These are phyloP conservation scores for Ammodytes dubius DNA, from an alignment of 2,113 vertebrate species.

Conservation along the genomic window DNA sequence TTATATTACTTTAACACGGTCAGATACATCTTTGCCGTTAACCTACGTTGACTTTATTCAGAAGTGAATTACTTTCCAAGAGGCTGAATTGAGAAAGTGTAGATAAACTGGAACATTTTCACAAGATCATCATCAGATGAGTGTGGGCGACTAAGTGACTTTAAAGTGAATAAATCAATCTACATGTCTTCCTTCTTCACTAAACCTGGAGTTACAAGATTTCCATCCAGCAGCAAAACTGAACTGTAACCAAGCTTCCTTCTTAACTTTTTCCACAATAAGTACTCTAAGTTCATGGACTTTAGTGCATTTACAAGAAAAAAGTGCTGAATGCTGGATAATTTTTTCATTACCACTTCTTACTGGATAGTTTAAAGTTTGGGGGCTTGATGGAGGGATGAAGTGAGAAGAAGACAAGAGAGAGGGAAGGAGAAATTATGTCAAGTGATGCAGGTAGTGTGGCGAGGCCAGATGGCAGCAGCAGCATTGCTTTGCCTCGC, in stretches of 20 bases:
- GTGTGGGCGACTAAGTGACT: too few relatives aligned
- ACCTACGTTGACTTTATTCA: too few relatives aligned
- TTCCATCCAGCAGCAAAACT: not conserved
- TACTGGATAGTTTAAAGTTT: slow-evolving; percentile 27
- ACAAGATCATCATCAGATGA: too few relatives aligned
- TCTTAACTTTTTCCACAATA: not conserved
- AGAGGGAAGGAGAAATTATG: slow-evolving; percentile 30
- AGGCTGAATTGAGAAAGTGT: too few relatives aligned
- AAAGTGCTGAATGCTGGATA: slow-evolving; percentile 58
- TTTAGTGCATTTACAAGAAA: slow-evolving; percentile 2
- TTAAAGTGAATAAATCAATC: not conserved
- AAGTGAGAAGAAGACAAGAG: slow-evolving; percentile 20
- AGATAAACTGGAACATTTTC: too few relatives aligned
- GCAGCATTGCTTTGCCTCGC: slow-evolving; percentile 63
- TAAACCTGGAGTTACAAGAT: not conserved
- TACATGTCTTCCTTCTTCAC: not conserved
- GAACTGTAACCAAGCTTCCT: not conserved
- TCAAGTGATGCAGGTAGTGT: slow-evolving; percentile 52
- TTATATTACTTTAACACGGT: too few relatives aligned
- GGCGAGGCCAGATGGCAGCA: slow-evolving; percentile 63
- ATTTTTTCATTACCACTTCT: slow-evolving; percentile 26
- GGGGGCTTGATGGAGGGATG: slow-evolving; percentile 29
- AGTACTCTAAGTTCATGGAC: not conserved
- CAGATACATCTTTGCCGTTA: too few relatives aligned
- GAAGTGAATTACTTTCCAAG: too few relatives aligned